Evolutionary conservation across 2,888 invertebrate genomes (phyloP).

Genomic region (Lacanobia wlatinum): DNA sequence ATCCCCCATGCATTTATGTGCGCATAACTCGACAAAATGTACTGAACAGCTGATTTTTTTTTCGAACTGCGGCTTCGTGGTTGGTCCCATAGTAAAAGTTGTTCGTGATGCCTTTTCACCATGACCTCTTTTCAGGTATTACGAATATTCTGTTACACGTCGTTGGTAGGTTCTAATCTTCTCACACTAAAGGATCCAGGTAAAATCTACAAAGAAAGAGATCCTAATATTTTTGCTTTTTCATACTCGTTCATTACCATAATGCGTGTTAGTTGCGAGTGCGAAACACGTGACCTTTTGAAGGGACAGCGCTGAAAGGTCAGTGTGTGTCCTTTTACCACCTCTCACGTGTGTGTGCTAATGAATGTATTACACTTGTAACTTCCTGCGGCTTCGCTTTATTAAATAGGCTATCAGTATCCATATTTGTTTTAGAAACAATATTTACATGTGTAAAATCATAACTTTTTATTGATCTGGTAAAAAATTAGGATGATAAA

Average conservation of each 20-base stretch:
- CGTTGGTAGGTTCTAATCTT: too few species aligned
- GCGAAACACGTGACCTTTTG: conserved; percentile 37
- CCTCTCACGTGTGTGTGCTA: conserved; percentile 22
- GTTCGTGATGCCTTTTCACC: too few species aligned
- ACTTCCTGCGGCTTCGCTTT: conserved; percentile 4
- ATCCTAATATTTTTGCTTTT: conserved; percentile 35
- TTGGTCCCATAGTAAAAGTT: too few species aligned
- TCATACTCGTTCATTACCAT: conserved; percentile 27
- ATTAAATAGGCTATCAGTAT: neutral
- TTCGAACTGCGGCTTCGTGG: too few species aligned
- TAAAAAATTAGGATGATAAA: too few species aligned
- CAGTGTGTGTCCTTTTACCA: conserved; percentile 44
- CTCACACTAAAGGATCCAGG: neutral
- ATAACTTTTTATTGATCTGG: too few species aligned
- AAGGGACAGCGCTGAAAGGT: conserved; percentile 51
- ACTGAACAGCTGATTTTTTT: too few species aligned
- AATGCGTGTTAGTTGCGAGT: conserved; percentile 41
- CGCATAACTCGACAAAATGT: too few species aligned
- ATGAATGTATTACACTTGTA: conserved; percentile 31
- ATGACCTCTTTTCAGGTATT: too few species aligned
- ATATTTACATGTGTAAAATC: too few species aligned
- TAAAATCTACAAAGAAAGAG: conserved; percentile 21
- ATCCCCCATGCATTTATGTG: too few species aligned
- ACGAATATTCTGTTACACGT: too few species aligned
- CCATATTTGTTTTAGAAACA: neutral